Percentiles rank a stretch among this genome's conserved stretches.
Evolutionary conservation across 2,113 vertebrate species (phyloP).

Genomic region (Ceyx margarethae): DNA sequence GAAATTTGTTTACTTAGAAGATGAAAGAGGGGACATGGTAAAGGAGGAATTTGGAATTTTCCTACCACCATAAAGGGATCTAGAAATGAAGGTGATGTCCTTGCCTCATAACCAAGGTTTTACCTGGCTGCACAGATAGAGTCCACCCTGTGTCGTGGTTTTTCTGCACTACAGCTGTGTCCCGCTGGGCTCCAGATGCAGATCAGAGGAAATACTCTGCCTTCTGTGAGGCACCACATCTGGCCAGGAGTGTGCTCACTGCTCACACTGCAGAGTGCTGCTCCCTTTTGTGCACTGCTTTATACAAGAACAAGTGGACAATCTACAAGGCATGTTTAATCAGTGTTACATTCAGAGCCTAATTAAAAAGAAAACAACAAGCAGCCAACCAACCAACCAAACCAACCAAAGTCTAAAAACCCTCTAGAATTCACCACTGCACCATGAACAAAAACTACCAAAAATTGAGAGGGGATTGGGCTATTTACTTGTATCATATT

Average conservation of each 20-base stretch:
- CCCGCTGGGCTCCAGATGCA: neutral
- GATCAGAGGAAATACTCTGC: neutral
- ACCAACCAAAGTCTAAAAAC: neutral
- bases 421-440: neutral
- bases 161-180: neutral
- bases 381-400: neutral
- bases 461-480: neutral
- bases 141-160: neutral
- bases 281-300: neutral
- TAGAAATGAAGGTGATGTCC: neutral
- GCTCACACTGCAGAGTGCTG: neutral
- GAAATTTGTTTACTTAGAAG: neutral
- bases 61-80: neutral
- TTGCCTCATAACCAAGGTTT: neutral
- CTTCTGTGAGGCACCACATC: neutral
- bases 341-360: neutral
- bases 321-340: neutral
- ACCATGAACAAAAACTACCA: neutral
- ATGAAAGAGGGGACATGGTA: neutral
- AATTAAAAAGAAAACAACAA: neutral
- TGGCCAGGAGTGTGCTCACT: neutral
- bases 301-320: neutral
- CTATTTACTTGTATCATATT: rapidly evolving
- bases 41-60: neutral
- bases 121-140: rapidly evolving